Evolutionary conservation across 1,140 invertebrate genomes (phyloP).

Genomic region (Drosophila ananassae): DNA sequence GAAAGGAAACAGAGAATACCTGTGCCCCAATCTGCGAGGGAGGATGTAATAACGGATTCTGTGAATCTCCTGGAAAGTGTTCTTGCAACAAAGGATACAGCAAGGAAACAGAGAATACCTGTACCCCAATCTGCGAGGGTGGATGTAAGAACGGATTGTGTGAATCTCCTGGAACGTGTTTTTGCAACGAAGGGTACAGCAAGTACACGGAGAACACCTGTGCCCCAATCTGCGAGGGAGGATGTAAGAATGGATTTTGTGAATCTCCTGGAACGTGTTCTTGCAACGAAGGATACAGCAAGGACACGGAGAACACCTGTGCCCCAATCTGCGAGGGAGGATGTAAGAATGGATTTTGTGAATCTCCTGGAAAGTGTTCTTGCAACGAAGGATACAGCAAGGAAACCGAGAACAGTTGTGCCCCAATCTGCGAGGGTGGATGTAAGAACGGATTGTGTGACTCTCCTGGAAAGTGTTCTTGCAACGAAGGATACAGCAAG

Average conservation of each 20-base stretch:
- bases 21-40: slow-evolving; percentile 13
- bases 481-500: slow-evolving; percentile 4
- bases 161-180: background rate
- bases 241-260: slow-evolving; percentile 20
- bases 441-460: slow-evolving; percentile 12
- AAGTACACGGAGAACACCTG: background rate
- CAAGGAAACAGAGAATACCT: slow-evolving; percentile 1
- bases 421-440: no score
- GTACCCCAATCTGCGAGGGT: slow-evolving; percentile 6
- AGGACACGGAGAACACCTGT: slow-evolving; percentile 15
- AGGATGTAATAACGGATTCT: slow-evolving; percentile 30
- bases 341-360: slow-evolving; percentile 25
- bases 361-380: slow-evolving; percentile 15
- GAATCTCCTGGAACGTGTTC: slow-evolving; percentile 15
- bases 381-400: slow-evolving; percentile 13
- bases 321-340: slow-evolving; percentile 5
- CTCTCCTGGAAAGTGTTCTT: slow-evolving; percentile 24
- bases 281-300: slow-evolving; percentile 1
- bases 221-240: background rate
- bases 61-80: background rate
- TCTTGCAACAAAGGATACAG: background rate
- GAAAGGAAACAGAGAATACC: background rate
- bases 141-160: slow-evolving; percentile 13
- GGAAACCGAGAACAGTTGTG: no score
- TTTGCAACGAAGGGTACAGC: background rate